Evolutionary conservation across 2,888 invertebrate genomes (phyloP), one percentile per base, ranked within the genome.

Genomic region (Opisthograptis luteolata): DNA sequence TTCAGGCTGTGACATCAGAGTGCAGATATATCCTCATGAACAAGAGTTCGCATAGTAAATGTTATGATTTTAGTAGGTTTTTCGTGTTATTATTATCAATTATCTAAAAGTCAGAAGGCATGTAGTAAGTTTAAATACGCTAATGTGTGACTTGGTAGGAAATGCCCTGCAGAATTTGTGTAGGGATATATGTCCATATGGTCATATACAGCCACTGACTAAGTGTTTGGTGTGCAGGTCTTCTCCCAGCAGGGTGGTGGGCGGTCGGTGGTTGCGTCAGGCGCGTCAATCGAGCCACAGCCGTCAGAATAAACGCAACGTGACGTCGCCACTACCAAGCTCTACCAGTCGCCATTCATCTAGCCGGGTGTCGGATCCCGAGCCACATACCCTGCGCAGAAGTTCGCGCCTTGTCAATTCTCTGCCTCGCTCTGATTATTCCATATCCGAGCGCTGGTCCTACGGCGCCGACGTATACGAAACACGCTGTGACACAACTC

Each of bases 231-330:
- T 48, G 55, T 70, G 55, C 83, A 91, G 91, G 87, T 89, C 87
- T 88, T 90, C 88, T 91, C 88, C 89, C 81, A 87, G 91, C 90
- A 90, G 89, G 90, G 91, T 89, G 88, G 88, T 89, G 84, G 89
- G 90, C 89, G 90, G 87, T 83, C 88, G 90, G 86, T 87, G 84
- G 83, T 85, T 89, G 80, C 90, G 89, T 77, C 80, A 84, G 73
- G 85, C 79, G 76, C 85, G 82, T 88, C 83, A 82, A 76, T 76
- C 81, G 55, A 86, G 83, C 74, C 84, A 82, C 73, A 81, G 80
- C 67, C 84, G 81, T 67, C 81, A 84, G 52, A 83, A 70, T 69
- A 79, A 79, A 76, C 84, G 82, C 63, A 76, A 81, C 84, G 82
- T 73, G 73, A 80, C 85, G 62, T 86, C 88, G 59, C 86, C 88